These are phyloP conservation scores for Tachina lurida DNA, from an alignment of 2,888 invertebrate genomes.

Conservation along the genomic window DNA sequence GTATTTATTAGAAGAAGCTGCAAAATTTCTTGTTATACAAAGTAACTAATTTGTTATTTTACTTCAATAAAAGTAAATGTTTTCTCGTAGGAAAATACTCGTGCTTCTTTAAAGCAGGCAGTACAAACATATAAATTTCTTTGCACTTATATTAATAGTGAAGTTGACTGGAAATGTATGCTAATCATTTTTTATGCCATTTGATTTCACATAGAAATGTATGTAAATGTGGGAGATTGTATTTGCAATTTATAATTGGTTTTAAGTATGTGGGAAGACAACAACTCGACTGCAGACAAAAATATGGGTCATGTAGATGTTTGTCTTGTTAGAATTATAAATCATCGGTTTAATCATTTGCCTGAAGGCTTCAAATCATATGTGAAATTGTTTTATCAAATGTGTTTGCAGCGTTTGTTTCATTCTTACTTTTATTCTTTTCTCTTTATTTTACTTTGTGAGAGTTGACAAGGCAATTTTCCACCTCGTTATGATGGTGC, in stretches of 20 bases:
- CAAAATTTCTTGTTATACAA: slow-evolving; percentile 66
- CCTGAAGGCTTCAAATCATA: slow-evolving; percentile 34
- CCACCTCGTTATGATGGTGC: too few relatives aligned
- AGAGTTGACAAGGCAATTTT: neutral
- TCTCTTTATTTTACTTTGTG: neutral
- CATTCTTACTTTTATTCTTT: neutral
- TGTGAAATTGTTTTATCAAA: neutral
- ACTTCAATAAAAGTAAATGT: slow-evolving; percentile 53
- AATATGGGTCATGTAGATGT: slow-evolving; percentile 44
- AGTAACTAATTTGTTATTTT: slow-evolving; percentile 67
- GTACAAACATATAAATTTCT: slow-evolving; percentile 8
- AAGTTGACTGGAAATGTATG: slow-evolving; percentile 20
- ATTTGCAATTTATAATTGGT: slow-evolving; percentile 34
- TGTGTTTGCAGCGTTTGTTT: neutral
- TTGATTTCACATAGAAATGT: slow-evolving; percentile 29
- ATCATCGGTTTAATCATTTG: neutral
- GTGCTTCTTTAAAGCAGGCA: neutral
- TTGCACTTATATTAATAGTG: slow-evolving; percentile 49
- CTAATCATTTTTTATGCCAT: slow-evolving; percentile 24
- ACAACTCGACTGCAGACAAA: neutral
- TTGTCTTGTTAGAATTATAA: slow-evolving; percentile 25
- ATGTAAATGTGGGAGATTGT: slow-evolving; percentile 16
- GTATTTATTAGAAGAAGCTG: slow-evolving; percentile 66
- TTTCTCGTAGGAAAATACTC: neutral
- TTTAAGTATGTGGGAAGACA: slow-evolving; percentile 39